Evolutionary conservation across 2,797 vertebrate species (phyloP).

Genomic region (Amniataba percoides): DNA sequence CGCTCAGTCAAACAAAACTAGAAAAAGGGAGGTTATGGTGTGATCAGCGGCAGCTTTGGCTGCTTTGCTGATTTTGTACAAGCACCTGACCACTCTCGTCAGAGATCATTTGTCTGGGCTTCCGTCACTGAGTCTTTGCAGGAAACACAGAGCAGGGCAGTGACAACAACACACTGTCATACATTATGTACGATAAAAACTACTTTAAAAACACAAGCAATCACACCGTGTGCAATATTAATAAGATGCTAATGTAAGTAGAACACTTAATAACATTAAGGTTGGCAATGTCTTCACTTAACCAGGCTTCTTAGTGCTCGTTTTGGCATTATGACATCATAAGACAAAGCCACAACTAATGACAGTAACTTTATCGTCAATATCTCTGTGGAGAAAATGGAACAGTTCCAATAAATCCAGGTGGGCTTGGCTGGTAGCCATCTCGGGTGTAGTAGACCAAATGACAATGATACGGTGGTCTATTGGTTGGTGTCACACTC

Average conservation of each 20-base stretch:
- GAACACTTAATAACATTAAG: conserved; percentile 47
- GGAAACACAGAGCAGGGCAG: not conserved
- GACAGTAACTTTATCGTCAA: conserved; percentile 4
- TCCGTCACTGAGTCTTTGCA: conserved; percentile 2
- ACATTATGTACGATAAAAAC: conserved; percentile 31
- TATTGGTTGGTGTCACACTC: conserved; percentile 38
- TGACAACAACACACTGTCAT: conserved; percentile 29
- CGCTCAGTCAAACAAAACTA: not conserved
- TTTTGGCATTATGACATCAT: conserved; percentile 17
- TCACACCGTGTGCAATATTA: conserved; percentile 52
- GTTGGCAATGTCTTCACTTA: conserved; percentile 28
- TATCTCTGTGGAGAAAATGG: conserved; percentile 12
- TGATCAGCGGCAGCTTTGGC: conserved; percentile 4
- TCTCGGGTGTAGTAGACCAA: conserved; percentile 31
- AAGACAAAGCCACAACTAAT: conserved; percentile 16
- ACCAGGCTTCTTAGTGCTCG: conserved; percentile 45
- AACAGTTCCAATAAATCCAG: conserved; percentile 5
- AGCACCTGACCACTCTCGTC: conserved; percentile 20
- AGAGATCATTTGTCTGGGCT: conserved; percentile 7
- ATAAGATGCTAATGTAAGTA: conserved; percentile 54
- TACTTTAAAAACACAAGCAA: conserved; percentile 22
- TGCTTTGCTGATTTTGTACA: conserved; percentile 23
- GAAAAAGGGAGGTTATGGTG: not conserved
- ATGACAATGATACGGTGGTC: conserved; percentile 28
- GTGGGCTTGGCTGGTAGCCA: conserved; percentile 15